Conservation (phyloP, 2,113 vertebrate species). For the Cariama cristata region DNA sequence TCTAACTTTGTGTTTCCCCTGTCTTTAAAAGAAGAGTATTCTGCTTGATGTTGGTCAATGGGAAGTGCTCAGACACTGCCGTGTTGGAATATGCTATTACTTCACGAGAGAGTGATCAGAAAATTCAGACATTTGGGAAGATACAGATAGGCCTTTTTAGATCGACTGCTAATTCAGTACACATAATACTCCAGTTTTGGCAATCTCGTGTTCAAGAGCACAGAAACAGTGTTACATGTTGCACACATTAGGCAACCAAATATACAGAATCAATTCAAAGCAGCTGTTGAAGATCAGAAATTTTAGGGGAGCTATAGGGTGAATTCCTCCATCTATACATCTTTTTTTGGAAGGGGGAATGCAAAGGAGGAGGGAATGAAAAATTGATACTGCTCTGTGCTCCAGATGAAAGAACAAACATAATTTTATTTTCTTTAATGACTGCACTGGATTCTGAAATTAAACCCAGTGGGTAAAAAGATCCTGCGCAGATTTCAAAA, state of each 20-base stretch:
- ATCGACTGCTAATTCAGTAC: not conserved
- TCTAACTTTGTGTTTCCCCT: not conserved
- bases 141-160: not conserved
- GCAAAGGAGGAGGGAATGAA: conserved; percentile 60
- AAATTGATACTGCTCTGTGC: conserved; percentile 30
- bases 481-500: conserved; percentile 67
- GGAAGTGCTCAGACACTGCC: not conserved
- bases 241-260: conserved; percentile 6
- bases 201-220: not conserved
- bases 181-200: not conserved
- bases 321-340: conserved; percentile 2
- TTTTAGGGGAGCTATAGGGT: conserved; percentile 12
- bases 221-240: not conserved
- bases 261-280: conserved; percentile 41
- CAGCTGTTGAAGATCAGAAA: conserved; percentile 40
- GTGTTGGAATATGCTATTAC: not conserved
- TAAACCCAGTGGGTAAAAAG: conserved; percentile 57
- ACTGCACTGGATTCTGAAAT: conserved; percentile 49
- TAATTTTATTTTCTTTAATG: conserved; percentile 63
- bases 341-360: conserved; percentile 18
- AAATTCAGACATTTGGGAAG: not conserved
- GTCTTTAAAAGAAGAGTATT: not conserved
- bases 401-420: conserved; percentile 50
- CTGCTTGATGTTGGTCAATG: not conserved
- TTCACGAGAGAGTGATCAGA: not conserved